Conservation (phyloP, 2,113 vertebrate species). For the Gallinago undulata region DNA sequence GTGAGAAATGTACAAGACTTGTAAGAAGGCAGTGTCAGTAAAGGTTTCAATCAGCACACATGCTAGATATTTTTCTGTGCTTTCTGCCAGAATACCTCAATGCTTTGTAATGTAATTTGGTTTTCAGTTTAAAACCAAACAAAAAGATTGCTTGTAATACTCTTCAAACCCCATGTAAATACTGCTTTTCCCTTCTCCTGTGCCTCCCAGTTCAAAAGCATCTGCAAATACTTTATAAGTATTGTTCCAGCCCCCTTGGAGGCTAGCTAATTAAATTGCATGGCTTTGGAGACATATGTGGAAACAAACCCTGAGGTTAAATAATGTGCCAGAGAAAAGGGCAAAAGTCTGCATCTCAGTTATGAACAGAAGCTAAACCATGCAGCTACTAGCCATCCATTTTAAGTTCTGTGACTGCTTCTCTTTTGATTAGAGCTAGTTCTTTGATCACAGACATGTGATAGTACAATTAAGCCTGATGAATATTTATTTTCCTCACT, state of each 20-base stretch:
- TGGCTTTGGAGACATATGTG: not conserved
- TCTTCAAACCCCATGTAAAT: not conserved
- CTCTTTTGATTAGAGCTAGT: not conserved
- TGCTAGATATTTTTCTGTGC: not conserved
- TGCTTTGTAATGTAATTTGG: not conserved
- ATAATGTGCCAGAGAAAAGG: not conserved
- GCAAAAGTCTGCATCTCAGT: not conserved
- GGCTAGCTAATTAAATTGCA: slow-evolving; percentile 11
- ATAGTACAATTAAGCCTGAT: not conserved
- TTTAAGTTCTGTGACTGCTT: not conserved
- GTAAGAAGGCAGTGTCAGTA: not conserved
- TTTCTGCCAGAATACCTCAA: not conserved
- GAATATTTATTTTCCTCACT: not conserved
- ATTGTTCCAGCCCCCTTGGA: slow-evolving; percentile 1
- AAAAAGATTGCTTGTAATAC: not conserved
- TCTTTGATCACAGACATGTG: not conserved
- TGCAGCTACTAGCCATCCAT: not conserved
- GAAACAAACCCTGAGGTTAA: not conserved
- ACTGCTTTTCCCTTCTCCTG: not conserved
- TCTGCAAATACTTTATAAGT: not conserved
- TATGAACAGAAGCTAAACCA: not conserved
- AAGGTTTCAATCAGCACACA: not conserved
- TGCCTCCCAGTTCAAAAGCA: slow-evolving; percentile 4
- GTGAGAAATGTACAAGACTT: not conserved
- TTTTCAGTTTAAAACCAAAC: slow-evolving; percentile 17